phyloP scores from a whole-genome alignment of 2,113 vertebrate species.

The Lynx canadensis region DNA sequence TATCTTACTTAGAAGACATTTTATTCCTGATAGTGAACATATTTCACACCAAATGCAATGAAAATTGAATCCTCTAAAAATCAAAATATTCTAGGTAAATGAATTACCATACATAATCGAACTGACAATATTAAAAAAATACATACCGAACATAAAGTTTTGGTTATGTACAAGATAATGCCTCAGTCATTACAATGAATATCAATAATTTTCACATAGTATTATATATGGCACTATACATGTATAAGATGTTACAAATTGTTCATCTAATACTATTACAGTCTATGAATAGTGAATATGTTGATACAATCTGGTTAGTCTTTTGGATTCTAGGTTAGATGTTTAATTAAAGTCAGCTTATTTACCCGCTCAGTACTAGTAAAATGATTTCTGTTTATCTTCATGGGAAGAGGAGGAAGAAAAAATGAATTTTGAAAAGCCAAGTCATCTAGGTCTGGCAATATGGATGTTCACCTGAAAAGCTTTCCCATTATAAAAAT shows the following conservation, averaged over 20 bases:
- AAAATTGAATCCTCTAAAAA: background rate
- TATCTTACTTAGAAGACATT: background rate
- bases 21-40: background rate
- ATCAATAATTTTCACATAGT: background rate
- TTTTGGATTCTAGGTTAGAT: background rate
- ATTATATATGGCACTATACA: background rate
- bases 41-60: background rate
- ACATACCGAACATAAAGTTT: background rate
- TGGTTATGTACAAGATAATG: background rate
- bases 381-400: background rate
- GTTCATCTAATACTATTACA: background rate
- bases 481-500: background rate
- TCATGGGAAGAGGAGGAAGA: background rate
- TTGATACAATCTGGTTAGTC: background rate
- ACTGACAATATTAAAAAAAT: background rate
- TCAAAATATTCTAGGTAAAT: conserved; percentile 16
- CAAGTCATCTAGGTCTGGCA: background rate
- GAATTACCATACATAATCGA: background rate
- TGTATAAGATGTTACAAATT: background rate
- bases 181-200: background rate
- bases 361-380: background rate
- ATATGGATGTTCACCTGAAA: background rate
- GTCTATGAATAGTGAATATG: background rate
- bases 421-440: background rate
- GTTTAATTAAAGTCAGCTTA: conserved; percentile 12